Conservation (phyloP, 2,797 vertebrate species). For the Remorina albescens region DNA sequence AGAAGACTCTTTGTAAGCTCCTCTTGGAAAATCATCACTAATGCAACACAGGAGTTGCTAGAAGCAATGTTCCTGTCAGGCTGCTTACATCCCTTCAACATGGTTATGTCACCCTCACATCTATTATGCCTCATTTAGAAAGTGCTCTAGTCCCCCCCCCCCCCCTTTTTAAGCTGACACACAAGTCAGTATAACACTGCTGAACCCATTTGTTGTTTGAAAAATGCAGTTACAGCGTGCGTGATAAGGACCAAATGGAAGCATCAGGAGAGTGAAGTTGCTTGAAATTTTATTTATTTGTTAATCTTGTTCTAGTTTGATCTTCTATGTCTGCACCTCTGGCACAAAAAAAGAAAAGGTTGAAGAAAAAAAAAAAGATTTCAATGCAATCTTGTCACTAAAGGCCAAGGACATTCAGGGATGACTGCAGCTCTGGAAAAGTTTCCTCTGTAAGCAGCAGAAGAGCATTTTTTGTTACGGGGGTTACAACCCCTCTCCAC, state of each 20-base stretch:
- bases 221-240: constrained; percentile 25
- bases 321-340: constrained; percentile 17
- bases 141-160: constrained; percentile 21
- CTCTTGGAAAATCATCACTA: constrained; percentile 81
- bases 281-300: constrained; percentile 19
- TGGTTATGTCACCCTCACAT: constrained; percentile 75
- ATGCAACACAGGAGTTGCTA: constrained; percentile 77
- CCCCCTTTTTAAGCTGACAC: constrained; percentile 23
- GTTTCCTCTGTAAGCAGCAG: constrained; percentile 22
- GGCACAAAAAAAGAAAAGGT: constrained; percentile 12
- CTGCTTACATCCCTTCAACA: constrained; percentile 72
- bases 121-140: constrained; percentile 76
- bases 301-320: constrained; percentile 47
- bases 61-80: constrained; percentile 76
- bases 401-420: constrained; percentile 40
- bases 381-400: constrained; percentile 19
- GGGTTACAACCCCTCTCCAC: not conserved
- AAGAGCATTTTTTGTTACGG: constrained; percentile 14
- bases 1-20: constrained; percentile 66
- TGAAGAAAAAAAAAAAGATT: not conserved
- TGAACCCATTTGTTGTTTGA: constrained; percentile 30
- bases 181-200: constrained; percentile 27
- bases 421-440: constrained; percentile 2
- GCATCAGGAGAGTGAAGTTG: not conserved
- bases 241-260: constrained; percentile 33